Evolutionary conservation across 2,113 vertebrate genomes (phyloP).

Genomic region (Odontesthes bonariensis): DNA sequence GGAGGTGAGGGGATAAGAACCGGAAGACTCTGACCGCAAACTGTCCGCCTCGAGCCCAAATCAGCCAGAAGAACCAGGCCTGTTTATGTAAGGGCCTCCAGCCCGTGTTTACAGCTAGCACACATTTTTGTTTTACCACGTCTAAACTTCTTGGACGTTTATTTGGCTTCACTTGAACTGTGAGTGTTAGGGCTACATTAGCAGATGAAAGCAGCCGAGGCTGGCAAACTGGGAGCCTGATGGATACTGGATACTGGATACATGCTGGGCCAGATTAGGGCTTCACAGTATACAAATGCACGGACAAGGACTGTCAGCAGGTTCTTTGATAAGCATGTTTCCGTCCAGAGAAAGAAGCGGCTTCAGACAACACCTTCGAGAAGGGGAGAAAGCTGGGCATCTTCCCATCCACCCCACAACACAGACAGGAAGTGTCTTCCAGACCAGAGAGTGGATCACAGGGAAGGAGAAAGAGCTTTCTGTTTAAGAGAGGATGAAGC

Average conservation of each 20-base stretch:
- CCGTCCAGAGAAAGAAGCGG: slow-evolving; percentile 20
- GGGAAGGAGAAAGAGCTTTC: slow-evolving; percentile 75
- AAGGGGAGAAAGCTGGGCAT: slow-evolving; percentile 14
- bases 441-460: slow-evolving; percentile 74
- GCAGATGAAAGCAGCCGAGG: slow-evolving; percentile 41
- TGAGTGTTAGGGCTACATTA: slow-evolving; percentile 65
- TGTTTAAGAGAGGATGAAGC: slow-evolving; percentile 68
- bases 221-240: slow-evolving; percentile 29
- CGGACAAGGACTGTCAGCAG: slow-evolving; percentile 14
- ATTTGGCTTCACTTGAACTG: slow-evolving; percentile 76
- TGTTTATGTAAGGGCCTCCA: slow-evolving; percentile 77
- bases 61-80: slow-evolving; percentile 61
- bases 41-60: slow-evolving; percentile 59
- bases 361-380: slow-evolving; percentile 48
- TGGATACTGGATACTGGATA: slow-evolving; percentile 10
- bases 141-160: slow-evolving; percentile 74
- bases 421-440: slow-evolving; percentile 71
- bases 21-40: slow-evolving; percentile 71
- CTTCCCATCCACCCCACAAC: slow-evolving; percentile 43
- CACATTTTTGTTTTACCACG: slow-evolving; percentile 76
- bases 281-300: neutral
- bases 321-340: slow-evolving; percentile 15
- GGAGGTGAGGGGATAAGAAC: slow-evolving; percentile 13
- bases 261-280: slow-evolving; percentile 26
- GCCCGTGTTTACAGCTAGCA: slow-evolving; percentile 75